A percentile compares a stretch with the other conserved stretches of the same genome.
These are phyloP conservation scores for Parthenolecanium corni DNA, from an alignment of 2,888 invertebrate genomes.

Conservation along the genomic window DNA sequence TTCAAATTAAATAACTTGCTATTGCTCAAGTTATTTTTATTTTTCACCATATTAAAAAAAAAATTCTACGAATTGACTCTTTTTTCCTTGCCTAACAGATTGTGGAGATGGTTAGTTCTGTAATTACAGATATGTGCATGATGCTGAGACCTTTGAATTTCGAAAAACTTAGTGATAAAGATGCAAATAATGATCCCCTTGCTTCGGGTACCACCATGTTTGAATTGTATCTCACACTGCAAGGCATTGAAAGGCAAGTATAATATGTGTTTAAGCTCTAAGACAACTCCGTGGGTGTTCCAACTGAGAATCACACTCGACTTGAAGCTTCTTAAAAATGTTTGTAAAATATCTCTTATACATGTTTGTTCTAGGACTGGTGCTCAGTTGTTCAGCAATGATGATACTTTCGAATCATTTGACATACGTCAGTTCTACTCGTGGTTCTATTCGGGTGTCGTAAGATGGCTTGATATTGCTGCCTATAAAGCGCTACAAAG, in stretches of 20 bases:
- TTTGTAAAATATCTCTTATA: too few relatives aligned
- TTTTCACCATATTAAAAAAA: neutral
- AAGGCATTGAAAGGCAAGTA: slow-evolving; percentile 67
- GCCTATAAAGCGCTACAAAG: slow-evolving; percentile 76
- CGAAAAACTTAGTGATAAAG: slow-evolving; percentile 45
- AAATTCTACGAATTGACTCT: neutral
- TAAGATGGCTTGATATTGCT: slow-evolving; percentile 89
- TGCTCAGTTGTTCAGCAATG: slow-evolving; percentile 35
- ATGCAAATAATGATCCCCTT: slow-evolving; percentile 51
- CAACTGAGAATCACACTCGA: too few relatives aligned
- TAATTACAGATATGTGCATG: slow-evolving; percentile 60
- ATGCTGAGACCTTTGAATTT: slow-evolving; percentile 55
- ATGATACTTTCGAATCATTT: slow-evolving; percentile 29
- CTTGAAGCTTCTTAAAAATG: too few relatives aligned
- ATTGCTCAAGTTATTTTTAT: neutral
- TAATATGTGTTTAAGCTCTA: too few relatives aligned
- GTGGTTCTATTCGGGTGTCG: slow-evolving; percentile 87
- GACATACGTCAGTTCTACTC: slow-evolving; percentile 61
- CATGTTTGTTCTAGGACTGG: slow-evolving; percentile 48
- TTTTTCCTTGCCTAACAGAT: slow-evolving; percentile 35
- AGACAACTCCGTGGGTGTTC: too few relatives aligned
- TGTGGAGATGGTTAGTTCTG: slow-evolving; percentile 55
- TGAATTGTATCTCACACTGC: slow-evolving; percentile 80
- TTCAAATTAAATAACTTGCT: neutral
- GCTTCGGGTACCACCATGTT: slow-evolving; percentile 79